Percentiles rank a stretch among this genome's conserved stretches.
These are phyloP conservation scores for Enteromius unitaeniatus DNA, from an alignment of 2,797 vertebrate species.

Conservation along the genomic window DNA sequence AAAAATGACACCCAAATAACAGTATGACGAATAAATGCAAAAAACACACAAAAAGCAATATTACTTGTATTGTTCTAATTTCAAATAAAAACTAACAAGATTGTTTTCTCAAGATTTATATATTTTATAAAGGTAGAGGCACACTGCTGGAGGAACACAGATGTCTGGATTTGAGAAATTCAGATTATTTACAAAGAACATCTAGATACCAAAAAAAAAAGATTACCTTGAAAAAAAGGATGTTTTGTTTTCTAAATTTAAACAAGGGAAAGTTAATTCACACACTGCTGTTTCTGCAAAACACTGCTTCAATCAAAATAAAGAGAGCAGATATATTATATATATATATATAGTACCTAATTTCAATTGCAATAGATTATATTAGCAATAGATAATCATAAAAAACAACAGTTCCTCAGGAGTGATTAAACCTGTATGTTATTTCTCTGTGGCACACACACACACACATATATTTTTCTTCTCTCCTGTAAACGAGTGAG, in stretches of 20 bases:
- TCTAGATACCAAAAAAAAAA: background rate
- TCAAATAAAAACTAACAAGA: background rate
- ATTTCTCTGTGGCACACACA: background rate
- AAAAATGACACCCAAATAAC: background rate
- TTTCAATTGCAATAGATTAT: background rate
- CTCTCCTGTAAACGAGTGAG: background rate
- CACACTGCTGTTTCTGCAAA: too few relatives aligned
- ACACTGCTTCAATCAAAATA: too few relatives aligned
- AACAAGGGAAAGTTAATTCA: background rate
- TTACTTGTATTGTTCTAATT: background rate
- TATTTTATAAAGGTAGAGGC: background rate
- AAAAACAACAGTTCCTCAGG: background rate
- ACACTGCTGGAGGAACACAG: background rate
- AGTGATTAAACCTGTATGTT: too few relatives aligned
- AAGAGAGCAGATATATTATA: background rate
- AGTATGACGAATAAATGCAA: background rate
- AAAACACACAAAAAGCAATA: background rate
- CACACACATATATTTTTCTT: background rate
- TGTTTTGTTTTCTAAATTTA: background rate
- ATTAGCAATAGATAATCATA: background rate
- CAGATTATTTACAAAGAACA: background rate
- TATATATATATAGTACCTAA: background rate
- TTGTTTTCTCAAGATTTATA: too few relatives aligned
- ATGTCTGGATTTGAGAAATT: background rate
- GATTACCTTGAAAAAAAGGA: too few relatives aligned